phyloP scores from a whole-genome alignment of 2,888 invertebrate genomes.

The Dicycla oo region DNA sequence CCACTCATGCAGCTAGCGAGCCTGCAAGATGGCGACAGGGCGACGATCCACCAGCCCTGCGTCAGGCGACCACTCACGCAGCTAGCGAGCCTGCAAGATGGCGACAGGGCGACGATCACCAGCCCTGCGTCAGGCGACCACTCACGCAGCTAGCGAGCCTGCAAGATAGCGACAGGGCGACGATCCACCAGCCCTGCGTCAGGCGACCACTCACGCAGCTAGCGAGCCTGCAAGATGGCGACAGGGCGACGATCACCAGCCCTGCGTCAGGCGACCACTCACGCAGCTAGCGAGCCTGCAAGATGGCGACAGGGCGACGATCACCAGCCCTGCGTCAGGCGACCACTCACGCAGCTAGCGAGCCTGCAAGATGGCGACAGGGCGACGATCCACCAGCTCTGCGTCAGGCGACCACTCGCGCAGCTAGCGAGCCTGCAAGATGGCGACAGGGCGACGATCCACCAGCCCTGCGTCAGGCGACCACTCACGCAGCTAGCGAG shows the following conservation, averaged over 20 bases:
- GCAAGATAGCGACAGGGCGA: conserved; percentile 8
- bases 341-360: conserved; percentile 5
- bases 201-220: conserved; percentile 8
- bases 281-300: conserved; percentile 8
- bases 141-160: conserved; percentile 2
- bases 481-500: conserved; percentile 1
- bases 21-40: conserved; percentile 4
- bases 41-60: conserved; percentile 7
- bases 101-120: conserved; percentile 19
- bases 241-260: conserved; percentile 12
- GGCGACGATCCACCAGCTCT: conserved; percentile 14
- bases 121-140: background rate
- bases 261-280: background rate
- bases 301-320: conserved; percentile 14
- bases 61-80: conserved; percentile 9
- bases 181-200: conserved; percentile 4
- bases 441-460: conserved; percentile 20
- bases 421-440: conserved; percentile 6
- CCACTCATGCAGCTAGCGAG: conserved; percentile 1
- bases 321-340: background rate
- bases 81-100: background rate
- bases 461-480: background rate
- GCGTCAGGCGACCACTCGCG: background rate
- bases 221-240: conserved; percentile 1
- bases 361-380: background rate